phyloP scores from a whole-genome alignment of 2,888 invertebrate species.

The Kuschelorhynchus macadamiae region DNA sequence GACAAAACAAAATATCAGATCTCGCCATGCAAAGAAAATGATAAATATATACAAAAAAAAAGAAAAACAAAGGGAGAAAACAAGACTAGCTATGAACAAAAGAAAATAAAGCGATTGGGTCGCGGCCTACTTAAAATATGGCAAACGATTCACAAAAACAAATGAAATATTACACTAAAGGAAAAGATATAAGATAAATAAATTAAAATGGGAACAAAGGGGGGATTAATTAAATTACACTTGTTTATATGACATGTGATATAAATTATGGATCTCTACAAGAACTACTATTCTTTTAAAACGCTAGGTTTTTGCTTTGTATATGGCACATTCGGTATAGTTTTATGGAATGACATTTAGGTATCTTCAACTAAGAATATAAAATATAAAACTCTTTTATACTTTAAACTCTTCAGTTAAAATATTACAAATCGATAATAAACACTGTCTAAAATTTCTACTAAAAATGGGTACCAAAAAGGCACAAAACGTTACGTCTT shows the following conservation, averaged over 20 bases:
- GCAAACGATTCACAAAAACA: conserved; percentile 65
- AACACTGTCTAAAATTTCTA: conserved; percentile 52
- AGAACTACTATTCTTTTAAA: conserved; percentile 41
- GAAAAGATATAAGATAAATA: conserved; percentile 57
- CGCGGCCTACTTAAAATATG: conserved; percentile 59
- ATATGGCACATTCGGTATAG: conserved; percentile 57
- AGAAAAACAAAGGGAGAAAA: conserved; percentile 50
- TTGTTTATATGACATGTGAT: conserved; percentile 57
- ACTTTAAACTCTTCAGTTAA: neutral
- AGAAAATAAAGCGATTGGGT: conserved; percentile 52
- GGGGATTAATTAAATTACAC: neutral
- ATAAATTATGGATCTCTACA: conserved; percentile 50
- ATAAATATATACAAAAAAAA: conserved; percentile 53
- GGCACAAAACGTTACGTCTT: conserved; percentile 64
- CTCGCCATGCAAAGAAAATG: conserved; percentile 45
- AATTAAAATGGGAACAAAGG: conserved; percentile 33
- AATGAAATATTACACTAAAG: conserved; percentile 57
- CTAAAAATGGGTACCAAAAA: conserved; percentile 59
- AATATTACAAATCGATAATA: too few species aligned
- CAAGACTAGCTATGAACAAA: conserved; percentile 63
- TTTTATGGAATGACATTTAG: conserved; percentile 56
- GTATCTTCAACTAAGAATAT: conserved; percentile 4
- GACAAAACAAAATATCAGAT: conserved; percentile 24
- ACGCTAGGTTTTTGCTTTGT: conserved; percentile 44
- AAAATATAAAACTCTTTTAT: conserved; percentile 23